Conservation (phyloP, 2,888 invertebrate species). For the Leptogaster cylindrica region DNA sequence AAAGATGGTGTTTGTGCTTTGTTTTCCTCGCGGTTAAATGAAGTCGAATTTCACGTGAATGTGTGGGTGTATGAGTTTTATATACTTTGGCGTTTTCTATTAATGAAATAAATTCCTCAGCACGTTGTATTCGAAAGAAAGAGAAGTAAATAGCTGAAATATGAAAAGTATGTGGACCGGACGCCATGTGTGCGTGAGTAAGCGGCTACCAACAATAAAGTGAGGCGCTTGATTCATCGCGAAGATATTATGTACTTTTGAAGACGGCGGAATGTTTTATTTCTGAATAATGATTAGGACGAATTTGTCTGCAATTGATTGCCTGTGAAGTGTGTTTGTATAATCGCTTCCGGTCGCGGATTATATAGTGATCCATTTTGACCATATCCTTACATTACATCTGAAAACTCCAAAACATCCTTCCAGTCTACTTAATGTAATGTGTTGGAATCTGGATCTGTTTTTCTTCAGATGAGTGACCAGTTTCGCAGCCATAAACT, state of each 20-base stretch:
- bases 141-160: constrained; percentile 13
- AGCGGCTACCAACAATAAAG: constrained; percentile 1
- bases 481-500: no score
- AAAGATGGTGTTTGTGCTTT: constrained; percentile 21
- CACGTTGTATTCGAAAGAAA: neutral
- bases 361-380: no score
- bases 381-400: no score
- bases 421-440: no score
- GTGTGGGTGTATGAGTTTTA: no score
- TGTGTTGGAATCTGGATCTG: no score
- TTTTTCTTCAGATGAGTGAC: no score
- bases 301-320: no score
- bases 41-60: neutral
- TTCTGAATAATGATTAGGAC: no score
- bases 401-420: no score
- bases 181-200: constrained; percentile 1
- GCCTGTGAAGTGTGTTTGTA: no score
- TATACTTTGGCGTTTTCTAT: constrained; percentile 7
- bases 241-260: constrained; percentile 29
- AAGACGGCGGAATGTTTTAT: constrained; percentile 13
- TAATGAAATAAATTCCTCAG: constrained; percentile 19
- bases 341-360: no score
- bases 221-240: constrained; percentile 24
- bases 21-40: constrained; percentile 10
- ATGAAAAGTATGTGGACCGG: neutral